Base-by-base conservation (phyloP, 1,140 invertebrate genomes). In the Sitobion miscanthi region DNA sequence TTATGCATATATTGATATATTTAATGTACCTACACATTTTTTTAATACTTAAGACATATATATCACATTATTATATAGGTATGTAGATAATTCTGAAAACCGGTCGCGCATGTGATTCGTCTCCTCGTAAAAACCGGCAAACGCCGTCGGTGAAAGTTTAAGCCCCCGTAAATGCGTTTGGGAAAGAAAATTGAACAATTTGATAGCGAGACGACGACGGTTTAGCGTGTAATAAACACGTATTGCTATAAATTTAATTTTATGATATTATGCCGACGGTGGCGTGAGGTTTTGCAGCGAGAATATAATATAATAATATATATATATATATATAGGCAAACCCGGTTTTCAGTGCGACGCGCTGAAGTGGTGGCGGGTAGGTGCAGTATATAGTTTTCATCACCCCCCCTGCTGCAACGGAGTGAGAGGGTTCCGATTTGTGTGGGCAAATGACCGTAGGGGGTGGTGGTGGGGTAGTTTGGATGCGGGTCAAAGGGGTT, bases 401-500 rank as follows among this genome's bases (percentile, higher is more conserved):
- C 88, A 35, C 38, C 35, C 42, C n/a, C 21, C 35, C 2, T 17
- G 9, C 14, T 69, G 14, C 20, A 30, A 0, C 35, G 49, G 38
- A 69, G 45, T 47, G 90, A 49, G 54, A 69, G 62, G 69, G 90
- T 91, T 83, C 49, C 91, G 91, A 93, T 93, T 86, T 86, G 82
- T 86, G 52, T 25, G 91, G 91, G 91, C 25, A 93, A 93, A 93
- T 93, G 91, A 93, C 91, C 82, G 91, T 57, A 49, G 35, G 14
- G 35, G 47, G 38, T 54, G 49, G 91, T 35, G 21, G 82, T 25
- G 49, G 23, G 35, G 82, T 38, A n/a, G 82, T 57, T 86, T 47
- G 25, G 45, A 92, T 93, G 35, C 91, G 91, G 91, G 91, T 93
- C 91, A 93, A 93, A 93, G 91, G 91, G 91, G 91, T 93, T 93